phyloP scores from a whole-genome alignment of 2,113 vertebrate species.

The Diadophis punctatus region DNA sequence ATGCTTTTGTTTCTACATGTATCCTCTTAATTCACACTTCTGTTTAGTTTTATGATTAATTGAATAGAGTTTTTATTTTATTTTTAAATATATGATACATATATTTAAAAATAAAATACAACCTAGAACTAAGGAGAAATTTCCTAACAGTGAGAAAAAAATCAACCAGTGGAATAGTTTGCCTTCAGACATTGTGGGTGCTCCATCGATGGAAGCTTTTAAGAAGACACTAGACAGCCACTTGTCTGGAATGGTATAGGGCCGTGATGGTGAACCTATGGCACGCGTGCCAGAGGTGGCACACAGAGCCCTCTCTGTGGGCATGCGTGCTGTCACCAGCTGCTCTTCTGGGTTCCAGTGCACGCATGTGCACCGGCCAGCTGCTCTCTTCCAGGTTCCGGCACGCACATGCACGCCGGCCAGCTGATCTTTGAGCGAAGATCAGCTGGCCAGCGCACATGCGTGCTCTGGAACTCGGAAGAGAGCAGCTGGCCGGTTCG shows the following conservation, averaged over 20 bases:
- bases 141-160: not conserved
- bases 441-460: no score
- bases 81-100: not conserved
- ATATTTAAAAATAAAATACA: not conserved
- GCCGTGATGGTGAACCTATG: no score
- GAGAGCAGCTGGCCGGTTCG: no score
- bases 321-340: no score
- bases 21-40: not conserved
- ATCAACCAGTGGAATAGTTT: not conserved
- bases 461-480: no score
- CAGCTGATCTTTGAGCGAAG: no score
- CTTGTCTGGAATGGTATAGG: not conserved
- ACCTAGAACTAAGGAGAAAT: not conserved
- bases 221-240: not conserved
- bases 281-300: no score
- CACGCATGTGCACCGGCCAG: no score
- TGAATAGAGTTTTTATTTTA: not conserved
- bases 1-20: not conserved
- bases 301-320: no score
- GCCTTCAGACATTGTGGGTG: not conserved
- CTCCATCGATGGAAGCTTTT: not conserved
- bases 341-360: no score
- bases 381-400: no score
- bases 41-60: not conserved
- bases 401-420: no score